Evolutionary conservation across 1,140 invertebrate genomes (phyloP).

Genomic region (Galleria mellonella): DNA sequence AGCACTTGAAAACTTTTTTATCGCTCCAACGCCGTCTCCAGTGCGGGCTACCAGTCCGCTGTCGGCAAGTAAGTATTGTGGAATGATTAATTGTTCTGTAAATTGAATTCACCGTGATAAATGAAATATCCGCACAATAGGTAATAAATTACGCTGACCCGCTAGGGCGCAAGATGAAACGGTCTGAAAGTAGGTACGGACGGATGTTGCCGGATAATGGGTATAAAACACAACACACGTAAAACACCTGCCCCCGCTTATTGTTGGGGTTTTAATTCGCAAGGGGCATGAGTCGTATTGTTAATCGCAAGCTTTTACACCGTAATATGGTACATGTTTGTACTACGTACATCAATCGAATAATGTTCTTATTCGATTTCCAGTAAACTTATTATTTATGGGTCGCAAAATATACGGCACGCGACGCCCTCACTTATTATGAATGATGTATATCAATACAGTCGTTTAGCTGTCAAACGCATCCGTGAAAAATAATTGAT

Average conservation of each 20-base stretch:
- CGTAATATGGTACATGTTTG: too few relatives aligned
- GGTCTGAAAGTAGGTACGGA: slow-evolving; percentile 46
- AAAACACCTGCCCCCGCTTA: slow-evolving; percentile 42
- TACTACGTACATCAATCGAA: too few relatives aligned
- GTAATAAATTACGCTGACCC: slow-evolving; percentile 71
- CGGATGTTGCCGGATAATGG: slow-evolving; percentile 47
- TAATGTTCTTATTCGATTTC: too few relatives aligned
- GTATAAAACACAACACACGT: slow-evolving; percentile 46
- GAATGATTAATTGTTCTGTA: slow-evolving; percentile 72
- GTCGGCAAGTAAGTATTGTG: slow-evolving; percentile 63
- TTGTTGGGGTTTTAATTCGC: slow-evolving; percentile 37
- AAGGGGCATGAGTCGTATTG: slow-evolving; percentile 1
- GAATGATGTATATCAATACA: neutral
- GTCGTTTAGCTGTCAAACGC: neutral
- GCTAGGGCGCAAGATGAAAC: slow-evolving; percentile 62
- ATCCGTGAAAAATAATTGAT: neutral
- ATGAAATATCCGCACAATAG: slow-evolving; percentile 72
- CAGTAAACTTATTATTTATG: too few relatives aligned
- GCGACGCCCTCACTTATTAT: too few relatives aligned
- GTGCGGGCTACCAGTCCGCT: slow-evolving; percentile 40
- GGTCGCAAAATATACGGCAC: too few relatives aligned
- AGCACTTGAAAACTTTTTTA: slow-evolving; percentile 20
- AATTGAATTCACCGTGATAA: slow-evolving; percentile 71
- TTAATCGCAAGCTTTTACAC: too few relatives aligned
- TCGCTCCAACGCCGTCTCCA: slow-evolving; percentile 16